Evolutionary conservation across 2,888 invertebrate genomes (phyloP), one percentile per base, ranked within the genome.

Genomic region (Himalopsyche tibetana): DNA sequence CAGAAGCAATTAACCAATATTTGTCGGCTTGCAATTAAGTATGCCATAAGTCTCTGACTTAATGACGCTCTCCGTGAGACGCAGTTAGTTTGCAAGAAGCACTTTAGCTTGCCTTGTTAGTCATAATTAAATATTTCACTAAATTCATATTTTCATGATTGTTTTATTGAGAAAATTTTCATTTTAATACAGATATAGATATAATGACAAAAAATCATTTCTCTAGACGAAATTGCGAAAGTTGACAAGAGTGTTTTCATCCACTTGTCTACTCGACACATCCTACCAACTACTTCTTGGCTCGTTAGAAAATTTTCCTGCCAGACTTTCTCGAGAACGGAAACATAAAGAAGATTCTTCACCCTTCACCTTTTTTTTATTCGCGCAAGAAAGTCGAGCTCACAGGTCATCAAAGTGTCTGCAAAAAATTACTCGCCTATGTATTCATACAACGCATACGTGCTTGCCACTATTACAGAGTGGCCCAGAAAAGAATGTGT

Each of bases 331-430:
- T 42, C 80, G 17, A 36, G 84, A 56, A 55, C 63, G 40, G 55
- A 82, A 56, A 55, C 74, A 74, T 85, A 85, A 85, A 85, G 85
- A 85, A 85, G 83, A 83, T 56, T 85, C 79, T 74, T 74, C 74
- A 74, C 74, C 36, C 74, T 74, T 36, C 74, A 74, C 74, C 74
- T 74, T 28, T 74, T 45, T 69, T 74, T 74, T 36, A 74, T 5
- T 74, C 36, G 28, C 36, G 36, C 74, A 38, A 36, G 74, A 74
- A 63, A 74, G 74, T 74, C 74, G 74, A 11, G 74, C 36, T 74
- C 36, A 36, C 74, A 36, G 36, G 74, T 74, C 74, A 74, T 74
- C 74, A 74, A 74, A 74, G 74, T 74, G 74, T 74, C 74, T 74
- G 74, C 74, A 74, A 74, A 74, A 74, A 74, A 74, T 74, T 63